phyloP scores from a whole-genome alignment of 2,113 vertebrate genomes.

The Microtus richardsoni region DNA sequence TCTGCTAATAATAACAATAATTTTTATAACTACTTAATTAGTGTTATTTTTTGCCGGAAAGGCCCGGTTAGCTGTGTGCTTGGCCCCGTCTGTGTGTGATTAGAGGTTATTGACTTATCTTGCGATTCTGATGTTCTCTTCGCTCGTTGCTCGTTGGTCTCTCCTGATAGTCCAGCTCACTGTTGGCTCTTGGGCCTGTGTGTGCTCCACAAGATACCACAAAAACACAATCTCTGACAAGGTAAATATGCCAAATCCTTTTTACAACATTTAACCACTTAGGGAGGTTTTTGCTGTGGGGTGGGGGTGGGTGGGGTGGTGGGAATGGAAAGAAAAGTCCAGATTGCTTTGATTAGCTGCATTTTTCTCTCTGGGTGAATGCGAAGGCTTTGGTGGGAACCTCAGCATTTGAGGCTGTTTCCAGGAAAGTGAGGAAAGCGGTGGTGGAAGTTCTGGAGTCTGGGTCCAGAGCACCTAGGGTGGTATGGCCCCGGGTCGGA shows the following conservation, averaged over 20 bases:
- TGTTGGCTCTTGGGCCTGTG: constrained; percentile 60
- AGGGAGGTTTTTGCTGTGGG: constrained; percentile 47
- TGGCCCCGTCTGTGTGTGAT: constrained; percentile 67
- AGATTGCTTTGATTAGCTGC: constrained; percentile 80
- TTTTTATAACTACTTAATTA: constrained; percentile 75
- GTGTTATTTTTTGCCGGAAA: constrained; percentile 68
- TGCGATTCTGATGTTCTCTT: constrained; percentile 63
- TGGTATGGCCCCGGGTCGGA: neutral
- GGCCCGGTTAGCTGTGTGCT: constrained; percentile 12
- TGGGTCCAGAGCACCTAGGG: neutral
- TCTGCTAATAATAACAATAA: constrained; percentile 70
- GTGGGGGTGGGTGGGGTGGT: constrained; percentile 37
- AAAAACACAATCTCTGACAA: constrained; percentile 58
- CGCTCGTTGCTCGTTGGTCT: neutral
- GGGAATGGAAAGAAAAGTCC: constrained; percentile 74
- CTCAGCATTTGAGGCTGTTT: constrained; percentile 63
- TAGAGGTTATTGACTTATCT: constrained; percentile 67
- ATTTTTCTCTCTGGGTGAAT: constrained; percentile 78
- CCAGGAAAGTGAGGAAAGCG: constrained; percentile 50
- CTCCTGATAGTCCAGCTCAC: constrained; percentile 47
- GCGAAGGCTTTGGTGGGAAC: constrained; percentile 68
- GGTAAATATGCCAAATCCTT: constrained; percentile 55
- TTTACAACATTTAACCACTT: constrained; percentile 70
- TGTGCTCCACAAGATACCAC: constrained; percentile 56
- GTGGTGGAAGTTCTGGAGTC: neutral